Conservation (phyloP, 2,113 vertebrate species). For the Clarias macrocephalus region DNA sequence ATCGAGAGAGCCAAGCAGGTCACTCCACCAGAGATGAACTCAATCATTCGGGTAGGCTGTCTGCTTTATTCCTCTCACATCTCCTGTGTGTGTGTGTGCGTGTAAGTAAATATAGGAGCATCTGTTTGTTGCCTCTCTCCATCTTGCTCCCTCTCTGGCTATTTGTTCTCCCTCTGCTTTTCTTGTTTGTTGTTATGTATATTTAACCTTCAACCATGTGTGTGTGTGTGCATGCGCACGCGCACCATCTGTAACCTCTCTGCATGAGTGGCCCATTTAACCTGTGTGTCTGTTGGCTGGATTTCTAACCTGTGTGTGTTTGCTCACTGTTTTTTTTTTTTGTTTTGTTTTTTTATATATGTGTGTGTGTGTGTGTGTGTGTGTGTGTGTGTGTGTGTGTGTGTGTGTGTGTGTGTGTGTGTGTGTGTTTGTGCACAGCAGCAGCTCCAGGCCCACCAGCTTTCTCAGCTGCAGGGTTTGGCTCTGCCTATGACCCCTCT, state of each 20-base stretch:
- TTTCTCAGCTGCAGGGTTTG: conserved; percentile 95
- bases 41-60: conserved; percentile 90
- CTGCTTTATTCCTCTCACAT: not conserved
- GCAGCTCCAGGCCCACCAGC: conserved; percentile 97
- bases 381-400: not conserved
- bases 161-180: not conserved
- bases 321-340: not conserved
- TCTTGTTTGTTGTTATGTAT: conserved; percentile 1
- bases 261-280: conserved; percentile 1
- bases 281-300: not conserved
- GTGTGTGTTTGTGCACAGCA: conserved; percentile 76
- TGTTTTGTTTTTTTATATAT: too few relatives aligned
- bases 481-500: conserved; percentile 90
- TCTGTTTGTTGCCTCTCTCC: conserved; percentile 25
- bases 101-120: not conserved
- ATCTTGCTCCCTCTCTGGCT: conserved; percentile 15
- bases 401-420: conserved; percentile 14
- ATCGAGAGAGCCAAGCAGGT: conserved; percentile 97
- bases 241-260: conserved; percentile 2
- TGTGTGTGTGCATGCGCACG: conserved; percentile 21
- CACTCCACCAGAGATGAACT: conserved; percentile 95
- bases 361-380: conserved; percentile 15
- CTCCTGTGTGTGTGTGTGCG: not conserved
- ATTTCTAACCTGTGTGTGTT: conserved; percentile 8
- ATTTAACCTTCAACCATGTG: not conserved